Evolutionary conservation across 1,140 invertebrate species (phyloP), one percentile per base, ranked within the genome.

Genomic region (Subanguina moxae): DNA sequence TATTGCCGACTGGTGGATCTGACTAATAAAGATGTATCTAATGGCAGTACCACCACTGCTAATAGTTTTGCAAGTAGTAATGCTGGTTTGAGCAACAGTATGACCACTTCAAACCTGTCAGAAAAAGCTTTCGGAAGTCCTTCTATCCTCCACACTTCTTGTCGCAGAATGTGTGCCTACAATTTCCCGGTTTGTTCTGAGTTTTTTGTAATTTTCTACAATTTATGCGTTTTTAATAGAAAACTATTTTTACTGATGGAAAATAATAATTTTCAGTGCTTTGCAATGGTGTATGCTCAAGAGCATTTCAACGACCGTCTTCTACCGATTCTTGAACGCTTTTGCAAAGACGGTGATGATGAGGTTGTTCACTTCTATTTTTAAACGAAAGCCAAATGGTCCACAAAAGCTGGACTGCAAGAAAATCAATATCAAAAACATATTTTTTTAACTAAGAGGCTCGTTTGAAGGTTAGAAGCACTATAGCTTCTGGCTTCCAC

Each of bases 91-190:
- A 52, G 3, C 3, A 21, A 5, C 8, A 52, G 48, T 15, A 52
- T 52, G 48, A 52, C n/a, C 17, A 7, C 48, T 5, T 8, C 48
- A 52, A 52, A 52, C 17, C 27, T 61, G 58, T 3, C n/a, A 19
- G 58, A 21, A 3, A 28, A 8, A 61, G n/a, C 3, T 19, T 19
- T 5, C 8, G 58, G 58, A 21, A n/a, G n/a, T 19, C 38, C 3
- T 8, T 32, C 58, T 21, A 61, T 13, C 3, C 52, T 76, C 30
- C 32, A 65, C 30, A 45, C 76, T 28, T 43, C 61, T 58, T 83
- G 83, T 62, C 68, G 84, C 67, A 78, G 76, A 72, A 83, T 84
- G 76, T 83, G 82, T 76, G 84, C 84, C 63, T 84, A 82, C 75
- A 85, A 85, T 72, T 84, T 85, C 73, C 84, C 84, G 45, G 84